Conservation (phyloP, 2,888 invertebrate species). For the Melipona beecheii region DNA sequence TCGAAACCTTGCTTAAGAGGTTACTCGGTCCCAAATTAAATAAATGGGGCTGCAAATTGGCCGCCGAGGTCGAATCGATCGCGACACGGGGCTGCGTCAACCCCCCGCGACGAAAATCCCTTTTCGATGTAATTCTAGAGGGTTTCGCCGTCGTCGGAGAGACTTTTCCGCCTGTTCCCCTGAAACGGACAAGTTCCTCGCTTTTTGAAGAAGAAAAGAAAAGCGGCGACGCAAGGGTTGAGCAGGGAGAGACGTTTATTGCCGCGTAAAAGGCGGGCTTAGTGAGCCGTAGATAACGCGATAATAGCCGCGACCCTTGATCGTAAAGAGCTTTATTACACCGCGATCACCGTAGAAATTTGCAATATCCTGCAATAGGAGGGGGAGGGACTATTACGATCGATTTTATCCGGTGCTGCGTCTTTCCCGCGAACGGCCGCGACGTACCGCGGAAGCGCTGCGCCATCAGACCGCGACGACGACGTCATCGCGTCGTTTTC, state of each 20-base stretch:
- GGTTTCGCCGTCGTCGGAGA: not conserved
- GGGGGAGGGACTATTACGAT: slow-evolving; percentile 4
- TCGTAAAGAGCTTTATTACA: slow-evolving; percentile 59
- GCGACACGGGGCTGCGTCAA: not conserved
- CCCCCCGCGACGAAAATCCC: slow-evolving; percentile 23
- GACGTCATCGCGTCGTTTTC: not conserved
- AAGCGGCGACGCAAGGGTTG: slow-evolving; percentile 6
- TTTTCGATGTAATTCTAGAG: slow-evolving; percentile 45
- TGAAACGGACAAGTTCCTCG: not conserved
- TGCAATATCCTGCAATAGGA: slow-evolving; percentile 23
- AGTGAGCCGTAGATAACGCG: slow-evolving; percentile 48
- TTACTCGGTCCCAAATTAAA: slow-evolving; percentile 20
- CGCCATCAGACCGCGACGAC: not conserved
- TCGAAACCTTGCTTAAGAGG: no score
- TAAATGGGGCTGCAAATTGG: slow-evolving; percentile 61
- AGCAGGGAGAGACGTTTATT: slow-evolving; percentile 47
- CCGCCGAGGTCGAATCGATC: slow-evolving; percentile 50
- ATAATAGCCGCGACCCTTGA: slow-evolving; percentile 44
- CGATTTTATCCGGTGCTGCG: slow-evolving; percentile 20
- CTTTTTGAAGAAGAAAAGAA: slow-evolving; percentile 2
- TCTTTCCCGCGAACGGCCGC: not conserved
- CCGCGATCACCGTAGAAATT: slow-evolving; percentile 28
- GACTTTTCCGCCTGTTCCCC: not conserved
- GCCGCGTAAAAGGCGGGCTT: slow-evolving; percentile 56
- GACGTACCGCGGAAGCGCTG: not conserved